phyloP scores from a whole-genome alignment of 2,888 invertebrate species.

The Esperia sulphurella region DNA sequence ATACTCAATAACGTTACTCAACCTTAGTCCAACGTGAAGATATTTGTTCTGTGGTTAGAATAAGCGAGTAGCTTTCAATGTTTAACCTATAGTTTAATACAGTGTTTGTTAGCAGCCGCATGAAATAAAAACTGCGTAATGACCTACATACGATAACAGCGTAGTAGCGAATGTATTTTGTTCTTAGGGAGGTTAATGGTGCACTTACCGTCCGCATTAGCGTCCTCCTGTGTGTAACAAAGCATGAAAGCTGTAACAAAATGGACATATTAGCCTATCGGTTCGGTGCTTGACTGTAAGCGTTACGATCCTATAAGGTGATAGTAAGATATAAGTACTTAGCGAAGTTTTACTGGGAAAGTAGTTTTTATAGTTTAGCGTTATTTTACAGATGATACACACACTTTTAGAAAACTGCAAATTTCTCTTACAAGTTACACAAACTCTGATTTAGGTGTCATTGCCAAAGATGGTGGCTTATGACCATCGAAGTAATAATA shows the following conservation, averaged over 20 bases:
- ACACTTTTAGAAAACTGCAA: background rate
- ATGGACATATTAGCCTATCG: conserved; percentile 41
- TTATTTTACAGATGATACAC: background rate
- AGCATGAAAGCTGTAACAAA: conserved; percentile 95
- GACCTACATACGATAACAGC: conserved; percentile 63
- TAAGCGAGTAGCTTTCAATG: conserved; percentile 58
- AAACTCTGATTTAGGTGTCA: background rate
- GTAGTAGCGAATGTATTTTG: conserved; percentile 53
- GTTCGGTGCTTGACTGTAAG: conserved; percentile 10
- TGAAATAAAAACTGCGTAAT: conserved; percentile 35
- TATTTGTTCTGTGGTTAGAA: conserved; percentile 44
- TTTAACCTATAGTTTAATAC: conserved; percentile 43
- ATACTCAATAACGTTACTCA: too few relatives aligned
- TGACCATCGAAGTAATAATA: too few relatives aligned
- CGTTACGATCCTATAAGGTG: background rate
- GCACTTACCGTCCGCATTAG: conserved; percentile 92
- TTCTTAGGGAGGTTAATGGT: conserved; percentile 20
- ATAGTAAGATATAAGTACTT: too few relatives aligned
- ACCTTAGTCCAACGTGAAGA: conserved; percentile 18
- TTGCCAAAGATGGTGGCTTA: background rate
- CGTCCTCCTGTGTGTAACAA: conserved; percentile 95
- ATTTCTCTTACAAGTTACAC: background rate
- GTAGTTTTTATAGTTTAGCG: background rate
- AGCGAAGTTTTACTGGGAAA: background rate
- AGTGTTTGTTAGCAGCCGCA: conserved; percentile 67